Evolutionary conservation across 1,140 invertebrate species (phyloP), one percentile per base, ranked within the genome.

Genomic region (Zaprionus ghesquierei): DNA sequence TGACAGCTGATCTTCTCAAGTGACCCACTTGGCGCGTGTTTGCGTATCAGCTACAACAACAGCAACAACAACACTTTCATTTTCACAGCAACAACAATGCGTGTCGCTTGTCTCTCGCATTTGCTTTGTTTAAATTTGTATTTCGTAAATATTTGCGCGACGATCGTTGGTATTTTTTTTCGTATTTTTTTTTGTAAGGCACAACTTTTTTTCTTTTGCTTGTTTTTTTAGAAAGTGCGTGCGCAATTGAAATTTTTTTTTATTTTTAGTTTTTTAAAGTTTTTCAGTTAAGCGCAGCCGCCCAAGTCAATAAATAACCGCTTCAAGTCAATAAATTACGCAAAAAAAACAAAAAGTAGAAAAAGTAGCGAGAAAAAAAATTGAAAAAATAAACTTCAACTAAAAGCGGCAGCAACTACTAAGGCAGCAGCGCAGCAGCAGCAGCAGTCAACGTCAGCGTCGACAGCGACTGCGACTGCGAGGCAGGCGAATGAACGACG

Each of bases 1-100:
- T 51, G 78, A 89, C 84, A 84, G 84, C 84, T 89, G 84, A 89
- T 89, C 84, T 84, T 66, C 75, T 75, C 84, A 89, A 89, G 84
- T 89, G 84, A 89, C 84, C 84, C 84, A 89, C 84, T 89, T 89
- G 72, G 63, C 66, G 56, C 50, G 44, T 72, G 68, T 71, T 79
- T 68, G 75, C 62, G 38, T 81, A 69, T 79, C 77, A 58, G 69
- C 75, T 59, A 38, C 61, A 66, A 58, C 58, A 31, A 20, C 46
- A 41, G 58, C 38, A 75, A 46, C 75, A 63, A 75, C 71, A 79
- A 72, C 73, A 82, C 82, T 86, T 89, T 86, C 82, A 59, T 77
- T 41, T 41, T 41, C 35, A 85, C 68, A 82, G 69, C 29, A 68
- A 73, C 53, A 76, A 85, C 82, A 87, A 89, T 89, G 79, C 76